These are phyloP conservation scores for Oreohelix idahoensis DNA, from an alignment of 1,140 invertebrate species.

Conservation along the genomic window DNA sequence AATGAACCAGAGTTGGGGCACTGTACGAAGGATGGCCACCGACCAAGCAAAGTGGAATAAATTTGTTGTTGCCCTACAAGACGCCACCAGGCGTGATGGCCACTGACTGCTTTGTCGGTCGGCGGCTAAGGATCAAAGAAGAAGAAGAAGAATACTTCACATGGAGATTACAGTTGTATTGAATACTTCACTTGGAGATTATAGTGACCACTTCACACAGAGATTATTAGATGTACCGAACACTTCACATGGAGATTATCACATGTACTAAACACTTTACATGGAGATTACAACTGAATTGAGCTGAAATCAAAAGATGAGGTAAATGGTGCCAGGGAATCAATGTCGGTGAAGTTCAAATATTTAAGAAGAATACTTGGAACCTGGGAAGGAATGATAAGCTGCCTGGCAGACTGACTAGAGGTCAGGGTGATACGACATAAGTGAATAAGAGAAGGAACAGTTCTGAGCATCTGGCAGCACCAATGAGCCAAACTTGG, in stretches of 20 bases:
- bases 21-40: too few species aligned
- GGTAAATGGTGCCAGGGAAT: constrained; percentile 16
- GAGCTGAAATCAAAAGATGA: constrained; percentile 20
- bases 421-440: constrained; percentile 36
- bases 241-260: background rate
- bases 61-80: too few species aligned
- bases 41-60: too few species aligned
- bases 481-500: constrained; percentile 51
- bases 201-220: too few species aligned
- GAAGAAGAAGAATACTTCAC: too few species aligned
- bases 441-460: constrained; percentile 47
- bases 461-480: constrained; percentile 29
- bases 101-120: too few species aligned
- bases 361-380: constrained; percentile 21
- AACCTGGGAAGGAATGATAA: background rate
- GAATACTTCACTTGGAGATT: background rate
- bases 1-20: too few species aligned
- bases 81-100: too few species aligned
- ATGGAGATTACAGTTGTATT: background rate
- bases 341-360: constrained; percentile 29
- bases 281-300: background rate
- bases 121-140: too few species aligned
- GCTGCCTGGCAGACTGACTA: background rate
- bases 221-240: too few species aligned
- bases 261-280: background rate